Evolutionary conservation across 2,888 invertebrate species (phyloP).

Genomic region (Pristionchus entomophagus): DNA sequence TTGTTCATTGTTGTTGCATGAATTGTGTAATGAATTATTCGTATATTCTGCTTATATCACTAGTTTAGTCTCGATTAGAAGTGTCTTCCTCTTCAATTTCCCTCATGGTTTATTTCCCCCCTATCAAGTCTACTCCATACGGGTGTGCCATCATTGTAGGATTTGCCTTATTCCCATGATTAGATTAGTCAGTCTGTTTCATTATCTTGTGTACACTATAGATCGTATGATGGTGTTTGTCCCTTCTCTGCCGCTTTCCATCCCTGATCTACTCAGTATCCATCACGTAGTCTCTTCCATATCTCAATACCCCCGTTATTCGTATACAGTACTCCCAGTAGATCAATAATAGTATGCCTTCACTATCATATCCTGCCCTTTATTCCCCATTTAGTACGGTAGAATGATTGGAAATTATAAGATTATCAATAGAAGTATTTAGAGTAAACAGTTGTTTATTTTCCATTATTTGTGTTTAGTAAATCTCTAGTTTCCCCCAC

Average conservation of each 20-base stretch:
- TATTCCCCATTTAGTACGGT: neutral
- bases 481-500: constrained; percentile 24
- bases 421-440: constrained; percentile 12
- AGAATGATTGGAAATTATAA: neutral
- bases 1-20: constrained; percentile 2
- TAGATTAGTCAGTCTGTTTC: neutral
- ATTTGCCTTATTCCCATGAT: neutral
- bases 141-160: neutral
- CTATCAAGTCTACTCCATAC: neutral
- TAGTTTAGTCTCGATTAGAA: neutral
- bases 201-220: neutral
- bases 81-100: neutral
- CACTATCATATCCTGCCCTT: neutral
- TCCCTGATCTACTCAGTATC: neutral
- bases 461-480: neutral
- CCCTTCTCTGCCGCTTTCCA: neutral
- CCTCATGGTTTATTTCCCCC: neutral
- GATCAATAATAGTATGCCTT: neutral
- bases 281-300: neutral
- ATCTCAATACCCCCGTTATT: neutral
- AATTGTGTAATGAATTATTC: neutral
- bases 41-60: neutral
- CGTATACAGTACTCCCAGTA: neutral
- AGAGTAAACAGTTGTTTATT: neutral
- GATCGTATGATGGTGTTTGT: neutral